These are phyloP conservation scores for Isotomurus palustris DNA, from an alignment of 2,888 invertebrate species.

Conservation along the genomic window DNA sequence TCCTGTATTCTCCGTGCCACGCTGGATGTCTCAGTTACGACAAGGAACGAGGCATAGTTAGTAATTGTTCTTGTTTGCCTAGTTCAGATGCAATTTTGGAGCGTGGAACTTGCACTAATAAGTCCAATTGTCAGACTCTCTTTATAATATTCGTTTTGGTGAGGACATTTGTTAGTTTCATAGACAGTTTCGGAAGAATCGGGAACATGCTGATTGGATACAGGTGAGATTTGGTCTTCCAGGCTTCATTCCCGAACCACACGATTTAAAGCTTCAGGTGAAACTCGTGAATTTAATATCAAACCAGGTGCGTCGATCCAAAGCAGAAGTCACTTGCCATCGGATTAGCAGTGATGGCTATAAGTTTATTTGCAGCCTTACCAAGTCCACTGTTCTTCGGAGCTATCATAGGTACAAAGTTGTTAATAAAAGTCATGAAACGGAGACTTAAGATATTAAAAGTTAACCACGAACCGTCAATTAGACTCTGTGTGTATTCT, in stretches of 20 bases:
- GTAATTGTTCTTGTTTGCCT: conserved; percentile 46
- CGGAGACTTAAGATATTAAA: neutral
- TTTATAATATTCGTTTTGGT: conserved; percentile 48
- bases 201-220: conserved; percentile 63
- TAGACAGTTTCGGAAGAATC: conserved; percentile 62
- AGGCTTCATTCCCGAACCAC: neutral
- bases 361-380: conserved; percentile 62
- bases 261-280: neutral
- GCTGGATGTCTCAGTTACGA: conserved; percentile 60
- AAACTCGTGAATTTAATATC: no score
- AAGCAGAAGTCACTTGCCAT: conserved; percentile 63
- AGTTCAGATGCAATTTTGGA: conserved; percentile 49
- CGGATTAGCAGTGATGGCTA: conserved; percentile 59
- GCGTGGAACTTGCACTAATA: conserved; percentile 58
- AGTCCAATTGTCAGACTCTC: conserved; percentile 54
- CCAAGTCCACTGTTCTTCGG: conserved; percentile 70
- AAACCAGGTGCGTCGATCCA: conserved; percentile 58
- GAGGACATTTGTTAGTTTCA: conserved; percentile 55
- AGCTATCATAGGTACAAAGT: conserved; percentile 60
- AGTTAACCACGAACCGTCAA: conserved; percentile 47
- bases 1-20: conserved; percentile 68
- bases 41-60: conserved; percentile 52
- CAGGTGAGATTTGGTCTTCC: conserved; percentile 49
- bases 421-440: no score
- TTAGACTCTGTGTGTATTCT: conserved; percentile 63